Base-by-base conservation (phyloP, 2,797 vertebrate genomes). In the Momotus momota region DNA sequence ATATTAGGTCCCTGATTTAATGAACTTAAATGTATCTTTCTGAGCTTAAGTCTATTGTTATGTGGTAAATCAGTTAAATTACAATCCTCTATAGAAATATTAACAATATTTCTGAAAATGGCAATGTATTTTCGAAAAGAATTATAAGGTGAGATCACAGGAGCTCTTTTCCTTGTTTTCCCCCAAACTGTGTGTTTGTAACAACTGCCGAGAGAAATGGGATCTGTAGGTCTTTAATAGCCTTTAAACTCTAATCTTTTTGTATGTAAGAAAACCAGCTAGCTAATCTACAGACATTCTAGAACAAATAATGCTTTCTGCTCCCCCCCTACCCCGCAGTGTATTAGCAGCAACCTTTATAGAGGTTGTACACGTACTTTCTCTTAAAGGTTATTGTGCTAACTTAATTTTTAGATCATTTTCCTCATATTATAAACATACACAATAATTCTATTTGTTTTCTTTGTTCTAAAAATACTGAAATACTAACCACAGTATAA, bases 381-480 rank as follows among this genome's bases (percentile, higher is more conserved):
- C 31, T 85, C 49, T 48, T 75, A 48, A 86, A 91, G 54, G 51
- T 78, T 86, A 69, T 93, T 55, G 20, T 66, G 48, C 41, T 95
- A 83, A 88, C 83, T 91, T 72, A 64, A 38, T 69, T 84, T 86
- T 88, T 65, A 71, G 33, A 55, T 88, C 55, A 31, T 81, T 90
- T 93, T 81, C 27, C 52, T 86, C 14, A 1, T 58, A 27, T 10
- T 66, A 18, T 79, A 95, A 92, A 38, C 18, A 58, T 13, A 61
- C 7, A 22, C 41, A 73, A 61, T 61, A 81, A 72, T 65, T 20
- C 3, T 5, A 43, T 77, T 92, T 77, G 25, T 74, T 88, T 74
- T 88, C 12, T 79, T 78, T 65, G 14, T 58, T 86, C 40, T 66
- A 55, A 74, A 92, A 81, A 65, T 84, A 67, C 27, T 65, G 61